Evolutionary conservation across 2,888 invertebrate species (phyloP).

Genomic region (Sesamia inferens): DNA sequence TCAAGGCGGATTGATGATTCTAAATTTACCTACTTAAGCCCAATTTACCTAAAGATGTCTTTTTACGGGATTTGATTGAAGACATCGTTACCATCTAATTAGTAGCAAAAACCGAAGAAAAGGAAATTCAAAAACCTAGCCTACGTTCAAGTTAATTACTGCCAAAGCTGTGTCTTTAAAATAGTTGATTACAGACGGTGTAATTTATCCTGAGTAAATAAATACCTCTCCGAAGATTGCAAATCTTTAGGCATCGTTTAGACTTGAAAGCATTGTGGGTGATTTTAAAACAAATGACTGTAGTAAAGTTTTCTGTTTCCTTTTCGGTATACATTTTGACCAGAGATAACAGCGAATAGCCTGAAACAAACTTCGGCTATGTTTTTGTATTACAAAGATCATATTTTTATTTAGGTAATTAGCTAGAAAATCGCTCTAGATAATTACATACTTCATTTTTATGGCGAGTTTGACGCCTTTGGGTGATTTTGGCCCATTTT

Average conservation of each 20-base stretch:
- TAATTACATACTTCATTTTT: neutral
- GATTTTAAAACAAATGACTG: neutral
- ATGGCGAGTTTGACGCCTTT: neutral
- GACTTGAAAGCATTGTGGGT: conserved; percentile 1
- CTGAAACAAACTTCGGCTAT: too few relatives aligned
- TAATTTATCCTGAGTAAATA: conserved; percentile 55
- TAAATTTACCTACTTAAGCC: neutral
- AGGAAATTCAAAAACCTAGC: neutral
- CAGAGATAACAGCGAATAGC: too few relatives aligned
- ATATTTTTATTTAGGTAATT: neutral
- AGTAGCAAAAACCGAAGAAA: conserved; percentile 9
- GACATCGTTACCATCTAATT: neutral
- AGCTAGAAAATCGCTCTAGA: neutral
- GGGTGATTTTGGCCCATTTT: neutral
- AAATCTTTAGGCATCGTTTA: conserved; percentile 26
- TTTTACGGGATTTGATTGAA: neutral
- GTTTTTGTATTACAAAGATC: neutral
- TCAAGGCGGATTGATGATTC: neutral
- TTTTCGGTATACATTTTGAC: neutral
- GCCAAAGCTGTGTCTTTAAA: conserved; percentile 24
- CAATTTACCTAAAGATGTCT: neutral
- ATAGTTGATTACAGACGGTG: conserved; percentile 31
- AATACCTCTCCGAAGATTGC: conserved; percentile 1
- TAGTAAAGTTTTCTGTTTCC: neutral
- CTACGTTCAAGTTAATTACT: conserved; percentile 38